Percentiles rank a stretch among this genome's conserved stretches.
Conservation (phyloP, 2,888 invertebrate species). For the Allygus modestus region DNA sequence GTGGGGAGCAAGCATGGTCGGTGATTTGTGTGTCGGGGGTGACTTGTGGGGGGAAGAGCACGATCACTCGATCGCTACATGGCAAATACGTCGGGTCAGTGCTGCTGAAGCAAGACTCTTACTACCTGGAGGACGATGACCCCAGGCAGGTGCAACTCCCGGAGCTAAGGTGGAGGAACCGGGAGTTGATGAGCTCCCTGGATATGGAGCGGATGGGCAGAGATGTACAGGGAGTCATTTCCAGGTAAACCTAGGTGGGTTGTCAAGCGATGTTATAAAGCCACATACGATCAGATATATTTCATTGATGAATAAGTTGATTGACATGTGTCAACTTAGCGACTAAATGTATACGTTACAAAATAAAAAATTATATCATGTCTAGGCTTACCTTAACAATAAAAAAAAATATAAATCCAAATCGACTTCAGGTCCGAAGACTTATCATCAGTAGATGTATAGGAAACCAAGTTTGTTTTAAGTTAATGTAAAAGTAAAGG, state of each 20-base stretch:
- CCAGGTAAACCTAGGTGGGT: conserved; percentile 39
- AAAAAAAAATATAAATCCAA: too few relatives aligned
- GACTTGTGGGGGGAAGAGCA: conserved; percentile 90
- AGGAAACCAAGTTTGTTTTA: too few relatives aligned
- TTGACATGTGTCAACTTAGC: too few relatives aligned
- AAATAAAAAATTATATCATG: too few relatives aligned
- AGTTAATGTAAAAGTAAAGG: too few relatives aligned
- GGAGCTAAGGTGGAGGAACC: conserved; percentile 85
- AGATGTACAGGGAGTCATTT: conserved; percentile 76
- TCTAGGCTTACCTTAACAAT: too few relatives aligned
- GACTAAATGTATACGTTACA: too few relatives aligned
- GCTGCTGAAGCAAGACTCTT: conserved; percentile 24
- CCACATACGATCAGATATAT: too few relatives aligned
- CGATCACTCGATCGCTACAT: conserved; percentile 80
- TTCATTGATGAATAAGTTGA: too few relatives aligned
- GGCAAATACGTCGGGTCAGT: conserved; percentile 74
- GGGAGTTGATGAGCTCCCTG: conserved; percentile 83
- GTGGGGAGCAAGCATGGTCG: conserved; percentile 73
- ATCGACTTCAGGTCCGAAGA: too few relatives aligned
- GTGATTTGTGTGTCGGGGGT: conserved; percentile 87
- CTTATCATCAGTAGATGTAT: too few relatives aligned
- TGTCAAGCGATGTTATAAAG: background rate
- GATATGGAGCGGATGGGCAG: conserved; percentile 85
- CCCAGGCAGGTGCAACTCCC: conserved; percentile 73
- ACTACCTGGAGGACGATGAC: conserved; percentile 29